Evolutionary conservation across 2,888 invertebrate species (phyloP).

Genomic region (Anodontia alba): DNA sequence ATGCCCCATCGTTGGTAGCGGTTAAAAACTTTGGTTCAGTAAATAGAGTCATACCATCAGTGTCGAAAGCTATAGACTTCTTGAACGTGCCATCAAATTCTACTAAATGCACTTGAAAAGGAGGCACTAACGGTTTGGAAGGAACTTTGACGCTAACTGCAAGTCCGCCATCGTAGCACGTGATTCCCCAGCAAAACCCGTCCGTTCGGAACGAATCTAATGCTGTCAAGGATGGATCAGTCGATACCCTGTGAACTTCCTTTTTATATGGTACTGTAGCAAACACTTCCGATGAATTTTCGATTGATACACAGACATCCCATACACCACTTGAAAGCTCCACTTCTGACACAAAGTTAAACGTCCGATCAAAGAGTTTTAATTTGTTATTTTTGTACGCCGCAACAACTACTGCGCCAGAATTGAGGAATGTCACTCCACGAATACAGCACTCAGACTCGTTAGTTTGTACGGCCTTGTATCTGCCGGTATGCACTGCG

Average conservation of each 20-base stretch:
- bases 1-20: constrained; percentile 50
- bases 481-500: constrained; percentile 49
- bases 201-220: constrained; percentile 42
- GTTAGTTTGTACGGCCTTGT: constrained; percentile 43
- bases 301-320: constrained; percentile 53
- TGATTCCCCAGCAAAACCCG: constrained; percentile 61
- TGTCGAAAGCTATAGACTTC: constrained; percentile 45
- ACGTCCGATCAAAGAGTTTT: constrained; percentile 55
- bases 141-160: constrained; percentile 53
- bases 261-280: constrained; percentile 55
- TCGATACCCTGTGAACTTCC: constrained; percentile 40
- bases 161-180: constrained; percentile 52
- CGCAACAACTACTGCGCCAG: constrained; percentile 54
- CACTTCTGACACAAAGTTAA: constrained; percentile 44
- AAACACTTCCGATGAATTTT: constrained; percentile 34
- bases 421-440: constrained; percentile 53
- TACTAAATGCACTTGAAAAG: constrained; percentile 53
- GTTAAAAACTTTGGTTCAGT: constrained; percentile 54
- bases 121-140: constrained; percentile 39
- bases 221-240: constrained; percentile 23
- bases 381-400: constrained; percentile 66
- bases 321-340: constrained; percentile 61
- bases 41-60: constrained; percentile 41
- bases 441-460: constrained; percentile 61
- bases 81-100: constrained; percentile 49